A percentile compares a stretch with the other conserved stretches of the same genome.
Conservation (phyloP, 2,113 vertebrate genomes). For the Apteryx owenii region DNA sequence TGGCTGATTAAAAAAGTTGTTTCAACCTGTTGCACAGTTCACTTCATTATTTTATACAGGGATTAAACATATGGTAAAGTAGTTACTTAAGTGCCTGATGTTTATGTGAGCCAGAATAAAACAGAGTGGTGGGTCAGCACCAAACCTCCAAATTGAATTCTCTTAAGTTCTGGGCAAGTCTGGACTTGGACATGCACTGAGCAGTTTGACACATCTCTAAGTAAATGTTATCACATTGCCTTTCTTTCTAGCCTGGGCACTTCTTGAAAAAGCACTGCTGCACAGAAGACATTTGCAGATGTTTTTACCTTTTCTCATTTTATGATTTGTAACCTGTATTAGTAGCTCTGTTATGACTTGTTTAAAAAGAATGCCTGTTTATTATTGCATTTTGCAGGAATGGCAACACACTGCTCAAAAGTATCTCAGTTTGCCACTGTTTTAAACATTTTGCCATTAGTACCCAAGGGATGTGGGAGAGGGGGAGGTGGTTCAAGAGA, state of each 20-base stretch:
- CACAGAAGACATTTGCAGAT: not conserved
- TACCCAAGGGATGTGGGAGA: accelerated
- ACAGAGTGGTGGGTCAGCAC: not conserved
- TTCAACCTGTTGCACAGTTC: not conserved
- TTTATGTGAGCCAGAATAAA: not conserved
- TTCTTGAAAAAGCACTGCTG: not conserved
- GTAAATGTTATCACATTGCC: not conserved
- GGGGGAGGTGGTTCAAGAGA: not conserved
- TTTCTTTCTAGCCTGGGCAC: not conserved
- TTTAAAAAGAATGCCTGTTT: not conserved
- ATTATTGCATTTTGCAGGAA: not conserved
- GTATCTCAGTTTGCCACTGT: not conserved
- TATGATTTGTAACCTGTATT: not conserved
- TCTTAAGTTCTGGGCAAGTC: not conserved
- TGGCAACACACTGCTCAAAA: not conserved
- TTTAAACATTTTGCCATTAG: not conserved
- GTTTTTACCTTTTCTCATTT: not conserved
- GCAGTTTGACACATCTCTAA: not conserved
- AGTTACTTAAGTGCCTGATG: not conserved
- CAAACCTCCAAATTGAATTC: not conserved
- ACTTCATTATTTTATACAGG: not conserved
- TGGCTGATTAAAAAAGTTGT: not conserved
- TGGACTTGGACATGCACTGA: not conserved
- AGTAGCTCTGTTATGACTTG: not conserved
- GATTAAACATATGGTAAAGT: not conserved